Evolutionary conservation across 1,140 invertebrate species (phyloP).

Genomic region (Colletes latitarsis): DNA sequence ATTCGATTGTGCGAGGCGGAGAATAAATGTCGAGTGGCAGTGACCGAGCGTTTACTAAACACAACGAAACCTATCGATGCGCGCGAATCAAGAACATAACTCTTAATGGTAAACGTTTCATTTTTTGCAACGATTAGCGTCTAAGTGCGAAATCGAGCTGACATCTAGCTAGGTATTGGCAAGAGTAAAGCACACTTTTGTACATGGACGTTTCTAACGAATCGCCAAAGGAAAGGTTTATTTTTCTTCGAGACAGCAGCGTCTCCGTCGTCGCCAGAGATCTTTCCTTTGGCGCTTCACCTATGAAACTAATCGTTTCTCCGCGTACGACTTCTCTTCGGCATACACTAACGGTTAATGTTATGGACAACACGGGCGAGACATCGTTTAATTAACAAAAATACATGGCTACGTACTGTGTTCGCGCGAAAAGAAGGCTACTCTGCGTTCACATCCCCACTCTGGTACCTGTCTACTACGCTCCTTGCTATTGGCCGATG

Average conservation of each 20-base stretch:
- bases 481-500: too few relatives aligned
- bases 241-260: too few relatives aligned
- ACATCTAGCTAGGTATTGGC: conserved; percentile 64
- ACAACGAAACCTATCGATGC: background rate
- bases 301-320: conserved; percentile 44
- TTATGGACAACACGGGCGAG: conserved; percentile 46
- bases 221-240: conserved; percentile 12
- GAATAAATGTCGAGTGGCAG: conserved; percentile 2
- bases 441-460: too few relatives aligned
- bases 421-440: too few relatives aligned
- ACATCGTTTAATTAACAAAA: conserved; percentile 62
- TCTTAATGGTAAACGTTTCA: conserved; percentile 15
- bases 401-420: conserved; percentile 44
- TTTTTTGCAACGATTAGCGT: conserved; percentile 19
- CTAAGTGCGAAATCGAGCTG: conserved; percentile 42
- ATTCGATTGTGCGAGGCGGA: background rate
- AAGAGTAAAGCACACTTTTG: conserved; percentile 77
- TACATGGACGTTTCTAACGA: conserved; percentile 75
- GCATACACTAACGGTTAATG: conserved; percentile 43
- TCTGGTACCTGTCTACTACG: too few relatives aligned
- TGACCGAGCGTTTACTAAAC: background rate
- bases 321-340: background rate
- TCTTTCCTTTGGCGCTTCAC: conserved; percentile 14
- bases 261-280: background rate
- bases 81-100: conserved; percentile 20